phyloP scores from a whole-genome alignment of 2,113 vertebrate genomes.

The Cricetomys ansorgei region DNA sequence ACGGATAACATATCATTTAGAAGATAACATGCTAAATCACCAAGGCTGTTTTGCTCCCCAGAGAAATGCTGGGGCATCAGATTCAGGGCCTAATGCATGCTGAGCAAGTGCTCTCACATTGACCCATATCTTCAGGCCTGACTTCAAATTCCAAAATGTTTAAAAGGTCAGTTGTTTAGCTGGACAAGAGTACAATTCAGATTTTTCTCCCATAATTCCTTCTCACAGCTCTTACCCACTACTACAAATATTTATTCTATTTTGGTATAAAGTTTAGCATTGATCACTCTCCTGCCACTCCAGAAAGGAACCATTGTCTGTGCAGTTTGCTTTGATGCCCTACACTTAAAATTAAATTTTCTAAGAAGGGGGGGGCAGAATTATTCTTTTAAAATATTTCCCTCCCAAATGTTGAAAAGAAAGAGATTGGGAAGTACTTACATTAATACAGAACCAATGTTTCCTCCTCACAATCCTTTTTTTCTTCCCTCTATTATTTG shows the following conservation, averaged over 20 bases:
- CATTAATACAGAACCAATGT: background rate
- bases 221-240: background rate
- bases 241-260: background rate
- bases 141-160: background rate
- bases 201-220: background rate
- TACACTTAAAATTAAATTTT: slow-evolving; percentile 6
- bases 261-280: slow-evolving; percentile 8
- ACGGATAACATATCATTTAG: background rate
- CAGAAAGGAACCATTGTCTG: background rate
- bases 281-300: background rate
- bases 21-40: background rate
- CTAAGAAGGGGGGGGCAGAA: background rate
- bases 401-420: background rate
- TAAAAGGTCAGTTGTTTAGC: background rate
- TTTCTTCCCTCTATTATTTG: background rate
- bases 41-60: background rate
- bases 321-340: background rate
- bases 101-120: background rate
- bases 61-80: background rate
- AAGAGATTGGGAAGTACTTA: background rate
- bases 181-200: background rate
- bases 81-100: background rate
- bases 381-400: background rate
- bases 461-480: background rate
- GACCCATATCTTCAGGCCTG: background rate